Evolutionary conservation across 2,888 invertebrate species (phyloP).

Genomic region (Pyrrhosoma nymphula): DNA sequence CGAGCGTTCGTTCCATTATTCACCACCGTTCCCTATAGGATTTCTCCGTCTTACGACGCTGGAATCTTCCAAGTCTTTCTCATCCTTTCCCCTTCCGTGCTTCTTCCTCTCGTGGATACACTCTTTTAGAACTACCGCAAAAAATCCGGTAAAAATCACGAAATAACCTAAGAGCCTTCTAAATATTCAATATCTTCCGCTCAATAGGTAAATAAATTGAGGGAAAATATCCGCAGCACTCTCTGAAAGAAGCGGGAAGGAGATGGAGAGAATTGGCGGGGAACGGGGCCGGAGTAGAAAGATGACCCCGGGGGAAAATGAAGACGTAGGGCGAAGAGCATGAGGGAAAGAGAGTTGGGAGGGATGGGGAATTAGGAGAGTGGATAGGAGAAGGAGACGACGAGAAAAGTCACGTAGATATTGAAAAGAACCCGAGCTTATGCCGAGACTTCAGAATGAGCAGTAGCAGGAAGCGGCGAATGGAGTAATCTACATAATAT

Average conservation of each 20-base stretch:
- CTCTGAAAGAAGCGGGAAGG: background rate
- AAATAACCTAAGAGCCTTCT: constrained; percentile 26
- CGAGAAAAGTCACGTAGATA: background rate
- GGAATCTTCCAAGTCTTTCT: background rate
- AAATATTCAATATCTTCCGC: constrained; percentile 39
- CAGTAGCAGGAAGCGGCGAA: no score
- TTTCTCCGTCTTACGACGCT: background rate
- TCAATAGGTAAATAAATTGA: constrained; percentile 13
- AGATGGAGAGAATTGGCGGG: background rate
- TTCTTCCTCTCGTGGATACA: background rate
- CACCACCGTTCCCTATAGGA: background rate
- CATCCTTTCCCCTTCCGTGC: background rate
- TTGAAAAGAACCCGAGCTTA: background rate
- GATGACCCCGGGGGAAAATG: background rate
- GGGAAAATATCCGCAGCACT: background rate
- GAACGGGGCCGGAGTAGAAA: background rate
- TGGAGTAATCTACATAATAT: no score
- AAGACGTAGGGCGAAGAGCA: background rate
- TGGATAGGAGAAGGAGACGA: background rate
- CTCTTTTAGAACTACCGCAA: background rate
- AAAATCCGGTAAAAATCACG: constrained; percentile 16
- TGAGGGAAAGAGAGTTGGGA: background rate
- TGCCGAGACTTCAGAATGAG: no score
- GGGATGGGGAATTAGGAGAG: background rate
- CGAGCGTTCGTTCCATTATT: background rate